Evolutionary conservation across 2,113 vertebrate species (phyloP).

Genomic region (Rhinopomastus cyanomelas): DNA sequence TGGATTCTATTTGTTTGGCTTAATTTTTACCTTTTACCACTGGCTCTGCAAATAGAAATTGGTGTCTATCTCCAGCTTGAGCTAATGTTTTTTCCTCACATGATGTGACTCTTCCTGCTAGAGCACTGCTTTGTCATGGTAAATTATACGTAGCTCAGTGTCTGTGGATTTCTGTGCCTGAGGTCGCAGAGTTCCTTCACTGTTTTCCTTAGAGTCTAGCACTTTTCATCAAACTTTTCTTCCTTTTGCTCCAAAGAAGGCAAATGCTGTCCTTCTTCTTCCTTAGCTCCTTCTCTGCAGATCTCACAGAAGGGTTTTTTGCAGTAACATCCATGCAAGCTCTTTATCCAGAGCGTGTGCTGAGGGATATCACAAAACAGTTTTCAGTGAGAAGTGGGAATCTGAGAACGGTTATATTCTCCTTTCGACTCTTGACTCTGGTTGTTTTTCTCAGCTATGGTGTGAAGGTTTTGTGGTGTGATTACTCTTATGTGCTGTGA

Average conservation of each 20-base stretch:
- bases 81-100: conserved; percentile 48
- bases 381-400: background rate
- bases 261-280: background rate
- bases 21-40: background rate
- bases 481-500: background rate
- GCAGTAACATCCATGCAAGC: background rate
- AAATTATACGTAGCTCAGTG: conserved; percentile 46
- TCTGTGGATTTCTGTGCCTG: conserved; percentile 19
- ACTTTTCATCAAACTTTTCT: background rate
- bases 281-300: background rate
- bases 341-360: background rate
- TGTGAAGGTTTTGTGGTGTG: rapidly evolving
- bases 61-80: conserved; percentile 8
- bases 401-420: background rate
- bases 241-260: background rate
- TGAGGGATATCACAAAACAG: background rate
- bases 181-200: background rate
- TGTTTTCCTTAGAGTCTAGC: background rate
- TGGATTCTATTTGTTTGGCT: background rate
- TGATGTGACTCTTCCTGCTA: conserved; percentile 42
- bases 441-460: background rate
- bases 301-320: background rate
- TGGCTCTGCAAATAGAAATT: background rate
- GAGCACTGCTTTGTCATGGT: conserved; percentile 45
- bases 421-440: background rate